These are phyloP conservation scores for Epicampocera succincta DNA, from an alignment of 2,888 invertebrate species.

Conservation along the genomic window DNA sequence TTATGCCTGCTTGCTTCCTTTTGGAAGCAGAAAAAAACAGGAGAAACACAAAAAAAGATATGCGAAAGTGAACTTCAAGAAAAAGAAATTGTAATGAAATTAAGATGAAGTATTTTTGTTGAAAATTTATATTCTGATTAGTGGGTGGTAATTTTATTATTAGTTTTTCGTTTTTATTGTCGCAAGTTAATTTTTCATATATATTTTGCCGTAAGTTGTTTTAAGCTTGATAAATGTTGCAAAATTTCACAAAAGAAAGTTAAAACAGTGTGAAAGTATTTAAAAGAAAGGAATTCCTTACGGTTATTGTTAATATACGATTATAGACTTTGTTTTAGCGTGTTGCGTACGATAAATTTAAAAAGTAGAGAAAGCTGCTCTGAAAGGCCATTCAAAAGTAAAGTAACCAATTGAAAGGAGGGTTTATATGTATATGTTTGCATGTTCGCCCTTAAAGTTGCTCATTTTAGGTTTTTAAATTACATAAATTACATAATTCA, in stretches of 20 bases:
- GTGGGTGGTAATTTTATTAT: slow-evolving; percentile 71
- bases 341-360: too few relatives aligned
- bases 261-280: not conserved
- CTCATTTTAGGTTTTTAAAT: too few relatives aligned
- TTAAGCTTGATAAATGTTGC: slow-evolving; percentile 78
- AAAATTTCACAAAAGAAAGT: slow-evolving; percentile 25
- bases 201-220: slow-evolving; percentile 70
- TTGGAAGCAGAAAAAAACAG: not conserved
- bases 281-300: not conserved
- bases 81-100: slow-evolving; percentile 57
- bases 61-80: slow-evolving; percentile 16
- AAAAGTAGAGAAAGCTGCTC: not conserved
- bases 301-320: not conserved
- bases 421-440: too few relatives aligned
- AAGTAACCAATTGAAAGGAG: too few relatives aligned
- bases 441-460: too few relatives aligned
- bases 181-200: slow-evolving; percentile 51
- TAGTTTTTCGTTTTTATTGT: slow-evolving; percentile 54
- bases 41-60: not conserved
- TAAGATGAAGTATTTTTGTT: slow-evolving; percentile 64
- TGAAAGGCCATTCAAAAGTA: too few relatives aligned
- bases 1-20: slow-evolving; percentile 5
- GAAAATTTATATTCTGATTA: slow-evolving; percentile 66
- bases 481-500: too few relatives aligned
- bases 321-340: too few relatives aligned